Conservation (phyloP, 1,140 invertebrate genomes). For the Rhagoletis zephyria region DNA sequence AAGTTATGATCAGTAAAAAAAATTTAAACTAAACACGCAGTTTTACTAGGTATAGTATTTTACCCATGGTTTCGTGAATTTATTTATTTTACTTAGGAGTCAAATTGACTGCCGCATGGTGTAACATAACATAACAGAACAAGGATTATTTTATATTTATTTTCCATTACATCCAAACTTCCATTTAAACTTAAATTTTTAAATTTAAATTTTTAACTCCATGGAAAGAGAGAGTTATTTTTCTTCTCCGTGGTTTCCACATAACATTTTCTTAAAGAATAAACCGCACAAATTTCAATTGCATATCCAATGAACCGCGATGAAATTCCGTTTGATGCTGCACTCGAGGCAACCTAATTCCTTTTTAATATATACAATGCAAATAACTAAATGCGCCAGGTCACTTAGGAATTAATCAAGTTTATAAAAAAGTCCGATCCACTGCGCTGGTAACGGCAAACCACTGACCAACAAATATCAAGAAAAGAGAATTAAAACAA, state of each 20-base stretch:
- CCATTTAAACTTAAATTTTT: no score
- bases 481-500: neutral
- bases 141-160: no score
- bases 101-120: no score
- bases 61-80: no score
- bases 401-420: slow-evolving; percentile 36
- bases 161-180: no score
- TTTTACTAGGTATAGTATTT: no score
- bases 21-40: no score
- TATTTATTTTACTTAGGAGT: no score
- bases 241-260: neutral
- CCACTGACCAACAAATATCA: neutral
- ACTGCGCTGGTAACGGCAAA: neutral
- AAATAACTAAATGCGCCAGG: slow-evolving; percentile 5
- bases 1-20: no score
- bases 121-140: no score
- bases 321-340: neutral
- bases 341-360: slow-evolving; percentile 11
- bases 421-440: neutral
- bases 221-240: slow-evolving; percentile 17
- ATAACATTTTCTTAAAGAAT: neutral
- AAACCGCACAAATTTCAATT: neutral
- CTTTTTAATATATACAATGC: slow-evolving; percentile 37
- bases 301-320: neutral
- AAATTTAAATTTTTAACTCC: neutral